phyloP scores from a whole-genome alignment of 2,113 vertebrate species.

The Phalacrocorax brasilianus region DNA sequence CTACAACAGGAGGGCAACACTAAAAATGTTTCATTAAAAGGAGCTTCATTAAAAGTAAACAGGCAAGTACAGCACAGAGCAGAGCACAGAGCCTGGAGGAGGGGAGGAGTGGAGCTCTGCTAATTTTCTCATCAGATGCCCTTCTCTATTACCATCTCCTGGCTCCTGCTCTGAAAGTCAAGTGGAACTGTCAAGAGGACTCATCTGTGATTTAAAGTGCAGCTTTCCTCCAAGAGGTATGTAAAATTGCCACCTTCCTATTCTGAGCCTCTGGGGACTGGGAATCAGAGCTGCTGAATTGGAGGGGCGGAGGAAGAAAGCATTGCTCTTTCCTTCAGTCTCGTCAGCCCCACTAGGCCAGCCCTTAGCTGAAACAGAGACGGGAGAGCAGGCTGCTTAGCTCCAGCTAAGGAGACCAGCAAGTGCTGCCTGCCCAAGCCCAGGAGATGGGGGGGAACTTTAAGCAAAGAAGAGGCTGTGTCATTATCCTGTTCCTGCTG shows the following conservation, averaged over 20 bases:
- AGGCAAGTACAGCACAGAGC: not conserved
- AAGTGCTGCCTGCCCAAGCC: not conserved
- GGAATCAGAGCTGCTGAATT: conserved; percentile 12
- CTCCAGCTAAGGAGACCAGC: not conserved
- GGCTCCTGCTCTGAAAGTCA: conserved; percentile 57
- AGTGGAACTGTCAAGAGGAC: conserved; percentile 58
- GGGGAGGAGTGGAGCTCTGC: not conserved
- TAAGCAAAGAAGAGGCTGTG: rapidly evolving
- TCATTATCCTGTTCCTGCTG: not conserved
- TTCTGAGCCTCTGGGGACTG: not conserved
- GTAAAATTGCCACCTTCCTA: conserved; percentile 18
- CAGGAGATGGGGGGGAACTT: not conserved
- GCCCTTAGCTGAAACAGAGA: not conserved
- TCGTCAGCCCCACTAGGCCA: not conserved
- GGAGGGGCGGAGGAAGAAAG: not conserved
- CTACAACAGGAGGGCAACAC: not conserved
- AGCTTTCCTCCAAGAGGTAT: not conserved
- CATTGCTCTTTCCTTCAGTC: not conserved
- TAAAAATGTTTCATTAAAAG: not conserved
- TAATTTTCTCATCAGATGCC: conserved; percentile 52
- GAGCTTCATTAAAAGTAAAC: not conserved
- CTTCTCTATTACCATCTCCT: conserved; percentile 11
- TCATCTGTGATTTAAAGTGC: conserved; percentile 57
- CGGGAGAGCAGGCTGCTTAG: not conserved
- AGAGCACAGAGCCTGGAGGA: not conserved